A percentile compares a stretch with the other conserved stretches of the same genome.
Evolutionary conservation across 2,797 vertebrate species (phyloP).

Genomic region (Notamacropus eugenii): DNA sequence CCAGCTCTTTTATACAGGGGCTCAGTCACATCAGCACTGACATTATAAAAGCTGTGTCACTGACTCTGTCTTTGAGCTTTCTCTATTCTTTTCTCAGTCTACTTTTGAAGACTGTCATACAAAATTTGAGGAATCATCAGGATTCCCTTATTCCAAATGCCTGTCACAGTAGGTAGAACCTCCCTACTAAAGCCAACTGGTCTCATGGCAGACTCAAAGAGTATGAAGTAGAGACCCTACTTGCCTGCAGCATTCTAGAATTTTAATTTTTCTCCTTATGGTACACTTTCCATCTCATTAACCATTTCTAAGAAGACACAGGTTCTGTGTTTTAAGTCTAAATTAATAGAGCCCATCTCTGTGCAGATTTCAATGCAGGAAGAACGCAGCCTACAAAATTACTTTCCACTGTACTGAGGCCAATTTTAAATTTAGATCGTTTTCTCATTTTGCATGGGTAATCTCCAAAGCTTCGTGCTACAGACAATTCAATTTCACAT

Average conservation of each 20-base stretch:
- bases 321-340: conserved; percentile 77
- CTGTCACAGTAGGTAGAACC: conserved; percentile 48
- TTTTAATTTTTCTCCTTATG: conserved; percentile 62
- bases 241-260: conserved; percentile 58
- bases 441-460: conserved; percentile 82
- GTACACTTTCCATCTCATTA: conserved; percentile 78
- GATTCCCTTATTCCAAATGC: conserved; percentile 35
- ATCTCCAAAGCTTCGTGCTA: conserved; percentile 80
- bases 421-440: conserved; percentile 82
- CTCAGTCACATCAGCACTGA: conserved; percentile 43
- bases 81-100: background rate
- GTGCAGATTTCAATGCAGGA: conserved; percentile 74
- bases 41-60: background rate
- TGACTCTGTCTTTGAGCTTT: conserved; percentile 21
- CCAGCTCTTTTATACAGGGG: background rate
- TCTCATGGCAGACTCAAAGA: conserved; percentile 51
- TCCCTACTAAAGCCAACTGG: conserved; percentile 38
- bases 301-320: conserved; percentile 73
- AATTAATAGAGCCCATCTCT: conserved; percentile 80
- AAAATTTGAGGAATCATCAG: background rate
- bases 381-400: conserved; percentile 78
- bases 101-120: background rate
- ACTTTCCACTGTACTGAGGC: conserved; percentile 75
- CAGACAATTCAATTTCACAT: conserved; percentile 83
- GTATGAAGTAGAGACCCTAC: conserved; percentile 23